Base-by-base conservation (phyloP, 2,888 invertebrate species). In the Nycteola revayana region DNA sequence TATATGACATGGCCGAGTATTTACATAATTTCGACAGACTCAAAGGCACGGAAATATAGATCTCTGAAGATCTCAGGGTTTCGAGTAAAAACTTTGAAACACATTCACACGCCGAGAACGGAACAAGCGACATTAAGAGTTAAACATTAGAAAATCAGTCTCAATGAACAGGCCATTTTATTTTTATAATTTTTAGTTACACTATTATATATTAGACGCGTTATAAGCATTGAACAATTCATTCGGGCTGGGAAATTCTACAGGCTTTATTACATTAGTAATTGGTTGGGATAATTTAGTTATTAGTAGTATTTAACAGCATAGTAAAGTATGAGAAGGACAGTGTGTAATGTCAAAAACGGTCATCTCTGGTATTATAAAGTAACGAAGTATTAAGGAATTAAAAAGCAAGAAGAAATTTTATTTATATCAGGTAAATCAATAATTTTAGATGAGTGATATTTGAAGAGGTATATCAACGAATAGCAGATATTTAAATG, bases 81-180 rank as follows among this genome's bases (percentile, higher is more conserved):
- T 42, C 28, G 41, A 52, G 36, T 41, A 28, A 42, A 41, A 51
- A 52, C 28, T 28, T 48, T 46, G 50, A 44, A 45, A 46, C 29
- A 50, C 49, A 47, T 47, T 22, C 57, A 60, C 48, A 53, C 62
- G 60, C 63, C 54, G 42, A 60, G 36, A 65, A 64, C 69, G 47
- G 45, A 69, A 66, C 46, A 62, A 67, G 44, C 49, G 42, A 54
- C 51, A 36, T 65, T 75, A 74, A 80, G 77, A 80, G 72, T 75
- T 62, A 78, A 74, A 68, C 70, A 75, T 79, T 75, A 91, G 78
- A 86, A 86, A 85, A 87, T 87, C 87, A 87, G 87, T 87, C 87
- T 87, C 85, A 81, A 83, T 69, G 75, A 81, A 84, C 87, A 87
- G 87, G 87, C 87, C 87, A 75, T 86, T 75, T 65, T 76, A 5